Percentiles rank a stretch among this genome's conserved stretches.
phyloP scores from a whole-genome alignment of 2,888 invertebrate species.

The Pedicia rivosa region DNA sequence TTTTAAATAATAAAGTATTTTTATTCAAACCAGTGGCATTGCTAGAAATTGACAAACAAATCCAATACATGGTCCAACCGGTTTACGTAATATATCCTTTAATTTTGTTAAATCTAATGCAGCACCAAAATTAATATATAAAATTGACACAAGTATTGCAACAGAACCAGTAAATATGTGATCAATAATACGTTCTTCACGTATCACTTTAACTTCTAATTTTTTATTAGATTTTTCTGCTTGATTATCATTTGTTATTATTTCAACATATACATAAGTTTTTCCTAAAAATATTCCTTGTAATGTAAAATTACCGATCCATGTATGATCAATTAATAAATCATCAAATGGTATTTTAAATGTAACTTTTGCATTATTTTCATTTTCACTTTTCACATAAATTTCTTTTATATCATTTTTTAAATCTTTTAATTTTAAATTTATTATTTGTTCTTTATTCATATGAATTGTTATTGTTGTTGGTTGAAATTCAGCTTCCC shows the following conservation, averaged over 20 bases:
- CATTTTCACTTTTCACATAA: too few species aligned
- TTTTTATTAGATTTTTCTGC: slow-evolving; percentile 17
- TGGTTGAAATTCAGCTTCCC: too few species aligned
- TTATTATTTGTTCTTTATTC: too few species aligned
- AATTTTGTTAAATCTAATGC: slow-evolving; percentile 64
- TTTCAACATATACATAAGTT: slow-evolving; percentile 19
- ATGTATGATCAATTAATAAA: too few species aligned
- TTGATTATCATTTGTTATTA: slow-evolving; percentile 16
- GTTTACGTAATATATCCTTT: slow-evolving; percentile 45
- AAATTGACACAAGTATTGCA: slow-evolving; percentile 55
- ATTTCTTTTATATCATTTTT: too few species aligned
- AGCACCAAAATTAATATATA: slow-evolving; percentile 85
- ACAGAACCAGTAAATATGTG: slow-evolving; percentile 59
- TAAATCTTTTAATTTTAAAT: too few species aligned
- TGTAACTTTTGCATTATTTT: too few species aligned
- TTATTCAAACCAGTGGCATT: slow-evolving; percentile 63
- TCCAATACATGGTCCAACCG: slow-evolving; percentile 64
- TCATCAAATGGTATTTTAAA: too few species aligned
- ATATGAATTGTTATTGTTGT: too few species aligned
- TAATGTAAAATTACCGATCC: too few species aligned
- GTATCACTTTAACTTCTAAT: slow-evolving; percentile 38
- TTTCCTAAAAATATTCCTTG: too few species aligned
- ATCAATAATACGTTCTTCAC: slow-evolving; percentile 50
- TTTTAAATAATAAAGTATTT: too few species aligned
- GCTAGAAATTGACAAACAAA: slow-evolving; percentile 61